Conservation (phyloP, 2,113 vertebrate species). For the Indri indri region DNA sequence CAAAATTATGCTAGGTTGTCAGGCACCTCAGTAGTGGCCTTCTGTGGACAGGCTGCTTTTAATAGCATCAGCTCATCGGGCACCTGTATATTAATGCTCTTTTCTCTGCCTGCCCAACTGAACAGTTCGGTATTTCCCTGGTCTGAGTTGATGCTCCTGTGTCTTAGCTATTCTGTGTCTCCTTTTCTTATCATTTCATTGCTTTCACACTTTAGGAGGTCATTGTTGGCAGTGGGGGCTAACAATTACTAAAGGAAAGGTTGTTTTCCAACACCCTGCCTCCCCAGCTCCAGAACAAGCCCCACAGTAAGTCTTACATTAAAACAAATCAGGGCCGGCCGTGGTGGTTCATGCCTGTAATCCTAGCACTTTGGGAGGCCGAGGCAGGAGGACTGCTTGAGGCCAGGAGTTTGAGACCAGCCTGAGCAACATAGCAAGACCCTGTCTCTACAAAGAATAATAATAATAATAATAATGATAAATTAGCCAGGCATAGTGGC, state of each 20-base stretch:
- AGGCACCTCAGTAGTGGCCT: background rate
- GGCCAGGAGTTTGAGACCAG: background rate
- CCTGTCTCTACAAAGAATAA: background rate
- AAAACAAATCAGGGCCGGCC: background rate
- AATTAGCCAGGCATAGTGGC: background rate
- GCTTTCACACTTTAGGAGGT: background rate
- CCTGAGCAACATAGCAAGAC: background rate
- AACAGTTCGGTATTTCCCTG: background rate
- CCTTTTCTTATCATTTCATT: background rate
- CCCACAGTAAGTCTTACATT: background rate
- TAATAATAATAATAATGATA: background rate
- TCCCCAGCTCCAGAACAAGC: background rate
- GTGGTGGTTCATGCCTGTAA: too few species aligned
- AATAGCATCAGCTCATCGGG: background rate
- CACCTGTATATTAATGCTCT: background rate
- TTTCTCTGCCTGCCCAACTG: background rate
- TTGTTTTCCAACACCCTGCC: background rate
- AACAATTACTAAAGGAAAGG: background rate
- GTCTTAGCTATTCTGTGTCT: background rate
- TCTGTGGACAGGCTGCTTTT: background rate
- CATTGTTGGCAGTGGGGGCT: background rate
- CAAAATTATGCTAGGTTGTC: background rate
- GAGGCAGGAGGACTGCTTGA: background rate
- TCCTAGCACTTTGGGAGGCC: too few species aligned
- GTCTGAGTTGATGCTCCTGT: background rate